Evolutionary conservation across 2,888 invertebrate genomes (phyloP).

Genomic region (Chalcis sispes): DNA sequence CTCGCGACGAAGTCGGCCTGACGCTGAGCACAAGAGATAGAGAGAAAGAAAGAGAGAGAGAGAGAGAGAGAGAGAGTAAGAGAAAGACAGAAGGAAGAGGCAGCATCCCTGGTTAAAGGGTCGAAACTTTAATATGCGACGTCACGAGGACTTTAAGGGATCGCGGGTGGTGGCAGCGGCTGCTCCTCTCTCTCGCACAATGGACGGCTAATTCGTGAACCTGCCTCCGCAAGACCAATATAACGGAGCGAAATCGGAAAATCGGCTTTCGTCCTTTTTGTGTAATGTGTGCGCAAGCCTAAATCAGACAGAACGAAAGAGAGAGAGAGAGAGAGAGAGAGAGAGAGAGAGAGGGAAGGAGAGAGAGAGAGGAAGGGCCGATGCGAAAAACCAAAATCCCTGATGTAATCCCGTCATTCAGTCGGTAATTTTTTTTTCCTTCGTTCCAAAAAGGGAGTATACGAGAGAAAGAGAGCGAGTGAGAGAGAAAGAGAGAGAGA

Average conservation of each 20-base stretch:
- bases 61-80: no score
- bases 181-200: slow-evolving; percentile 63
- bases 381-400: slow-evolving; percentile 74
- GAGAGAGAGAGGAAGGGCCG: no score
- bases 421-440: slow-evolving; percentile 65
- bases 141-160: slow-evolving; percentile 67
- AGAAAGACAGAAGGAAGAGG: no score
- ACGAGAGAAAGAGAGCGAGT: no score
- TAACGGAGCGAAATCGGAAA: slow-evolving; percentile 74
- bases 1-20: slow-evolving; percentile 40
- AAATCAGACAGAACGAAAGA: no score
- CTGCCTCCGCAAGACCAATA: slow-evolving; percentile 62
- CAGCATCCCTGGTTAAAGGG: slow-evolving; percentile 69
- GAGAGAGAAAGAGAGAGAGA: not conserved
- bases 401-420: slow-evolving; percentile 75
- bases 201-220: slow-evolving; percentile 71
- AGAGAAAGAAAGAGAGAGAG: no score
- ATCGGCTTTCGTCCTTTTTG: slow-evolving; percentile 73
- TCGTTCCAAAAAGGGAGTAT: not conserved
- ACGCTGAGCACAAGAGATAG: no score
- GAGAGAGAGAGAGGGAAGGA: no score
- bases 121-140: slow-evolving; percentile 72
- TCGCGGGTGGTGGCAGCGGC: slow-evolving; percentile 12
- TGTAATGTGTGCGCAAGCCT: no score
- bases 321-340: no score